Percentiles rank a stretch among this genome's conserved stretches.
Evolutionary conservation across 2,797 vertebrate genomes (phyloP).

Genomic region (Aratinga solstitialis): DNA sequence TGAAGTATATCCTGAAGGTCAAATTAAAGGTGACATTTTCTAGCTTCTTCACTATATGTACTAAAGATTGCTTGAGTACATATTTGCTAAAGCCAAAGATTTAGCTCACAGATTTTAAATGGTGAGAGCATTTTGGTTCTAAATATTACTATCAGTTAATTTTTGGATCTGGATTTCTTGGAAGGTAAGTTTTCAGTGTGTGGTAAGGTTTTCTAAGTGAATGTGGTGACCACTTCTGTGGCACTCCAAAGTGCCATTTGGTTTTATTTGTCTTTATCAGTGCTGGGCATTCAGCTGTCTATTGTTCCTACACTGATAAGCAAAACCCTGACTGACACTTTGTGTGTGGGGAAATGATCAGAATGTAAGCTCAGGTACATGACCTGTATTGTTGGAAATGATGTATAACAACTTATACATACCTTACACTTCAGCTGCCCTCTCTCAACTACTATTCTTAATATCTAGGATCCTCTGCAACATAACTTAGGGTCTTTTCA

Average conservation of each 20-base stretch:
- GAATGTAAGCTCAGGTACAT: background rate
- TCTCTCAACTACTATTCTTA: background rate
- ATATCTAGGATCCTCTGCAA: background rate
- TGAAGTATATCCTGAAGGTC: background rate
- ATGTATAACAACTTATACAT: background rate
- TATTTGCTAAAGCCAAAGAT: background rate
- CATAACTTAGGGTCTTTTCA: background rate
- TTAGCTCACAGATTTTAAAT: background rate
- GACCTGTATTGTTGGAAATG: background rate
- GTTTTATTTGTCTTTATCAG: background rate
- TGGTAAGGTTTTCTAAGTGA: background rate
- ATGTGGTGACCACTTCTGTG: accelerated
- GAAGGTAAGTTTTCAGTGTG: background rate
- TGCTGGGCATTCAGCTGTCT: background rate
- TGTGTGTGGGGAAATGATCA: background rate
- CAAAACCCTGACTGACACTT: background rate
- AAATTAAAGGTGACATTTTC: background rate
- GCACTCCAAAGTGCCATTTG: background rate
- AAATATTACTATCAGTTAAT: background rate
- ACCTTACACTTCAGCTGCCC: background rate
- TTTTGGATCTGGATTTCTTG: background rate
- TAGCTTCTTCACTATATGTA: background rate
- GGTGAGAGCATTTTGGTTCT: background rate
- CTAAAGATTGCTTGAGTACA: background rate
- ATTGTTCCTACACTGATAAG: background rate